phyloP scores from a whole-genome alignment of 2,113 vertebrate genomes.

The Phaethon lepturus region DNA sequence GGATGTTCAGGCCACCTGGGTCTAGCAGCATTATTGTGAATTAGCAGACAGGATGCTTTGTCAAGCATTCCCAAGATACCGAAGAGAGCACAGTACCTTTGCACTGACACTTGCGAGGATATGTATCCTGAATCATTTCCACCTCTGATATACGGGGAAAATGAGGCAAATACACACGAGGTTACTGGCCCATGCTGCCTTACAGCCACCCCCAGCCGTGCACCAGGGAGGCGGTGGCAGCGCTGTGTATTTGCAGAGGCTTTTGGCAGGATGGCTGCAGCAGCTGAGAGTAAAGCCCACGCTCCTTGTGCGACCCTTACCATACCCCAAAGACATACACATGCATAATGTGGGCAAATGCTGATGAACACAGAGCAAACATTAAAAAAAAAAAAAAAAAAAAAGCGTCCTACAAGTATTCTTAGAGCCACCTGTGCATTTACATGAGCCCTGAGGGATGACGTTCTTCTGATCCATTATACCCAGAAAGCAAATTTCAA shows the following conservation, averaged over 20 bases:
- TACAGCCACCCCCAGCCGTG: not conserved
- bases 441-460: not conserved
- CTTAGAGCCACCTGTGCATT: not conserved
- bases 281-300: not conserved
- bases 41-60: not conserved
- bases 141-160: fast-evolving
- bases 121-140: not conserved
- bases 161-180: not conserved
- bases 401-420: not conserved
- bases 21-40: not conserved
- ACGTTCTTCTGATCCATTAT: not conserved
- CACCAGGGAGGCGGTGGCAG: slow-evolving; percentile 31
- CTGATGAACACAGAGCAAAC: not conserved
- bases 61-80: not conserved
- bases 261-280: not conserved
- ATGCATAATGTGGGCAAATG: not conserved
- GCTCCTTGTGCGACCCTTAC: not conserved
- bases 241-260: not conserved
- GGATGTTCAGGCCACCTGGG: not conserved
- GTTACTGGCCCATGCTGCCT: fast-evolving
- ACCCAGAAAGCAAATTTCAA: not conserved
- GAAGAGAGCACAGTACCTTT: not conserved
- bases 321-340: not conserved
- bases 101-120: too few species aligned
- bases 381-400: not conserved